Conservation (phyloP, 2,113 vertebrate genomes). For the Piprites chloris region DNA sequence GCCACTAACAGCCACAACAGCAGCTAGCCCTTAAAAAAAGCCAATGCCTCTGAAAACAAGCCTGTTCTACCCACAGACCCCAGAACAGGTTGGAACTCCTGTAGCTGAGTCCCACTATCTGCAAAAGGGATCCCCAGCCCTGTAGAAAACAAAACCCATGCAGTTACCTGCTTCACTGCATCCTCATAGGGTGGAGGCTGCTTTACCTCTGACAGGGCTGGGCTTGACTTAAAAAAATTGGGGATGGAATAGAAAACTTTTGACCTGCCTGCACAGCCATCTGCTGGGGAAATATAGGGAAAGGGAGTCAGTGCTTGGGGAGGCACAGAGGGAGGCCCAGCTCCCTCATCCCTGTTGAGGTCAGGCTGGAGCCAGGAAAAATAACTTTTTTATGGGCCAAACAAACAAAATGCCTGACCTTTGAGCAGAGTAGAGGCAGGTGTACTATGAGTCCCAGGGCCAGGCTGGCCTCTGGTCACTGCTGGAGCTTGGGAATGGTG, state of each 20-base stretch:
- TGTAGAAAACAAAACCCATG: not conserved
- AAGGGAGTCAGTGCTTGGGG: not conserved
- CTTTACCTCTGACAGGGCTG: conserved; percentile 83
- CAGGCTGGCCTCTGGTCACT: not conserved
- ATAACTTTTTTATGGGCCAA: not conserved
- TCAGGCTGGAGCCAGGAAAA: not conserved
- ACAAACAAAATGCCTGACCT: not conserved
- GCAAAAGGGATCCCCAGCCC: not conserved
- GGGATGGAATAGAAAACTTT: conserved; percentile 83
- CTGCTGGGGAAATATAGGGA: conserved; percentile 80
- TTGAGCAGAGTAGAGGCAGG: not conserved
- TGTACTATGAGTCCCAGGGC: not conserved
- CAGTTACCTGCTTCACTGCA: conserved; percentile 91
- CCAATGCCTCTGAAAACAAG: not conserved
- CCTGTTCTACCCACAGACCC: not conserved
- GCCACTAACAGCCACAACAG: not conserved
- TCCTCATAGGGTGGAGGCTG: conserved; percentile 94
- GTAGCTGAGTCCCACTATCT: not conserved
- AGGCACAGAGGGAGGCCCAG: accelerated
- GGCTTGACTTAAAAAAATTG: conserved; percentile 86
- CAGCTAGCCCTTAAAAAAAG: not conserved
- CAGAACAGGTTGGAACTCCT: not conserved
- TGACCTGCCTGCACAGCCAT: conserved; percentile 83
- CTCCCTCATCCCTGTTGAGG: not conserved
- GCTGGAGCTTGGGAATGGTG: not conserved